Conservation (phyloP, 2,888 invertebrate species). For the Drosophila incognita region DNA sequence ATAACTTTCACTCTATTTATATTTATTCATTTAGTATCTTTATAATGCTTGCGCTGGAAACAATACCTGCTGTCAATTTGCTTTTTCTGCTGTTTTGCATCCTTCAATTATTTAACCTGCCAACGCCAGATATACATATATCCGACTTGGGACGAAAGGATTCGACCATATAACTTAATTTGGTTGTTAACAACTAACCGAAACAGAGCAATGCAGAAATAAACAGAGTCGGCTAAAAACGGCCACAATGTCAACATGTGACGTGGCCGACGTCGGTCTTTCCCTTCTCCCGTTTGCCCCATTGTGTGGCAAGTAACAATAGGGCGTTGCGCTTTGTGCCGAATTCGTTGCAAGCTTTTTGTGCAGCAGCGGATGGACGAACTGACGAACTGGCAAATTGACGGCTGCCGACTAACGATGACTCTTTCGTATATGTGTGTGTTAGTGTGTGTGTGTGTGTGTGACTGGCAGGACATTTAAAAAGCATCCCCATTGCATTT, state of each 20-base stretch:
- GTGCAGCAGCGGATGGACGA: constrained; percentile 31
- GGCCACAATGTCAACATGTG: constrained; percentile 58
- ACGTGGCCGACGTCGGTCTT: constrained; percentile 23
- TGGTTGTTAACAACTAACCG: constrained; percentile 65
- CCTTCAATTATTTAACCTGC: constrained; percentile 22
- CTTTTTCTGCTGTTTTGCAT: not conserved
- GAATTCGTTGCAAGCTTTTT: constrained; percentile 32
- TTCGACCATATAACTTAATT: constrained; percentile 67
- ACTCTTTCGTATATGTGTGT: not conserved
- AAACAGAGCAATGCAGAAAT: constrained; percentile 46
- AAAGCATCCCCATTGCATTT: constrained; percentile 73
- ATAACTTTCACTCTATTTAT: not conserved
- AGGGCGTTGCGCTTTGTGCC: constrained; percentile 56
- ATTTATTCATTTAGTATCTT: not conserved
- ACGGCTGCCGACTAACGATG: constrained; percentile 21
- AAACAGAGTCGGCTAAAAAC: constrained; percentile 30
- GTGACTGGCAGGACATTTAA: constrained; percentile 50
- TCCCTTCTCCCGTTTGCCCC: no score
- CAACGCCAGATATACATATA: not conserved
- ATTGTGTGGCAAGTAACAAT: constrained; percentile 36
- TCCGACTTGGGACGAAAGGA: constrained; percentile 25
- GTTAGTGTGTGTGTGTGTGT: not conserved
- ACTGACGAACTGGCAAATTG: constrained; percentile 54
- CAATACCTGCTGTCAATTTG: constrained; percentile 11
- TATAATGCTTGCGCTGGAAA: not conserved